Evolutionary conservation across 2,797 vertebrate genomes (phyloP).

Genomic region (Urosaurus nigricauda): DNA sequence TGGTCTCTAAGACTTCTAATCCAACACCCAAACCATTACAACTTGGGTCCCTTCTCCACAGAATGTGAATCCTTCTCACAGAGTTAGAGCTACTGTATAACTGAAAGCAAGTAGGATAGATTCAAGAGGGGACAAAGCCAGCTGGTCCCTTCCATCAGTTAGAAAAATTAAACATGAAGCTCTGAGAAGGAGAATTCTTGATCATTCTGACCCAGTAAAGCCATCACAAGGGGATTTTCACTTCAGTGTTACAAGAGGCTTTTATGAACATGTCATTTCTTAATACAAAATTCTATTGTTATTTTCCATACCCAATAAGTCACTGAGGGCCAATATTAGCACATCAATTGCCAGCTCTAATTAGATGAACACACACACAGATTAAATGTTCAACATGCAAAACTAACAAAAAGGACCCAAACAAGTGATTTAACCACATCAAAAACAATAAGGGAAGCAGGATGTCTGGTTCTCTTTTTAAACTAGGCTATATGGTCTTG

Average conservation of each 20-base stretch:
- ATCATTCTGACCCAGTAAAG: background rate
- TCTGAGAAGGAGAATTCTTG: background rate
- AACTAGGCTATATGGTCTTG: background rate
- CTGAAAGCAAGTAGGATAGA: no score
- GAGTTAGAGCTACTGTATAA: accelerated
- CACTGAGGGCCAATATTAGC: no score
- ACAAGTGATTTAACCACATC: background rate
- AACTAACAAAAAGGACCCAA: background rate
- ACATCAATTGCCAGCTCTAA: no score
- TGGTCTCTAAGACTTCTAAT: no score
- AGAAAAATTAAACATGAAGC: background rate
- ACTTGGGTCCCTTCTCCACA: background rate
- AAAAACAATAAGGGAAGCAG: background rate
- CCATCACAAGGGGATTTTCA: background rate
- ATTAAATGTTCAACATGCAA: no score
- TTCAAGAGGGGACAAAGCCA: background rate
- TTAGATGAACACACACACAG: background rate
- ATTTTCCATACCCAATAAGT: no score
- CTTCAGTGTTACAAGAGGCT: background rate
- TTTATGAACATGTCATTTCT: no score
- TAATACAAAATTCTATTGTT: background rate
- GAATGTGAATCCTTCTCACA: background rate
- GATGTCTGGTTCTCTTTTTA: background rate
- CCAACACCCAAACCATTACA: no score
- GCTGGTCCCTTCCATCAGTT: background rate